Conservation (phyloP, 2,888 invertebrate genomes). For the Coecobrya sp. region DNA sequence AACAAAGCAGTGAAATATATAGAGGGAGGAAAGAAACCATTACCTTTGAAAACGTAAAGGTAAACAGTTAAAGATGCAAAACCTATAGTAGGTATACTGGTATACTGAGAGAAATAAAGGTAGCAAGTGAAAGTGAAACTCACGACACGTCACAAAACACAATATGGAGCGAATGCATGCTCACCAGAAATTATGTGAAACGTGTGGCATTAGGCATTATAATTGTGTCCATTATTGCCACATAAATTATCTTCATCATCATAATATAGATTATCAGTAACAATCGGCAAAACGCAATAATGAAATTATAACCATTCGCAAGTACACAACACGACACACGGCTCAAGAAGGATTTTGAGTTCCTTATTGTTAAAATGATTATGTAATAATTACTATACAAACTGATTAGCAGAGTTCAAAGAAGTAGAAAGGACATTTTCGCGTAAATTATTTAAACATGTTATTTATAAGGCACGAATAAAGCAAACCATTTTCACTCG, state of each 20-base stretch:
- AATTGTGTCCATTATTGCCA: neutral
- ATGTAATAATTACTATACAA: neutral
- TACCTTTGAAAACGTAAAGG: neutral
- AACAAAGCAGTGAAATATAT: conserved; percentile 27
- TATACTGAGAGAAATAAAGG: neutral
- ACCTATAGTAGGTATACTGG: neutral
- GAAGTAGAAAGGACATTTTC: neutral
- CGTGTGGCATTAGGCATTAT: conserved; percentile 1
- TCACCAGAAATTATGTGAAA: neutral
- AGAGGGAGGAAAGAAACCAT: conserved; percentile 14
- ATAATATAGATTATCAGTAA: neutral
- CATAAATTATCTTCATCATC: conserved; percentile 3
- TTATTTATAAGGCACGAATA: conserved; percentile 27
- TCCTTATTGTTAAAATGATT: neutral
- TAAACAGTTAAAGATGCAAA: neutral
- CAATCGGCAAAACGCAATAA: neutral
- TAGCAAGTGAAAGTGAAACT: neutral
- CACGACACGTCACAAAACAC: conserved; percentile 6
- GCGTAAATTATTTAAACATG: neutral
- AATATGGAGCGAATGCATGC: conserved; percentile 27
- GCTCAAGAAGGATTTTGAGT: conserved; percentile 16
- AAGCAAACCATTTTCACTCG: conserved; percentile 23
- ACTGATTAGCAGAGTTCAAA: neutral
- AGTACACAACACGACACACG: conserved; percentile 28
- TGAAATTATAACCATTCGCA: conserved; percentile 11